Conservation (phyloP, 2,888 invertebrate species). For the Calephelis perditalis region DNA sequence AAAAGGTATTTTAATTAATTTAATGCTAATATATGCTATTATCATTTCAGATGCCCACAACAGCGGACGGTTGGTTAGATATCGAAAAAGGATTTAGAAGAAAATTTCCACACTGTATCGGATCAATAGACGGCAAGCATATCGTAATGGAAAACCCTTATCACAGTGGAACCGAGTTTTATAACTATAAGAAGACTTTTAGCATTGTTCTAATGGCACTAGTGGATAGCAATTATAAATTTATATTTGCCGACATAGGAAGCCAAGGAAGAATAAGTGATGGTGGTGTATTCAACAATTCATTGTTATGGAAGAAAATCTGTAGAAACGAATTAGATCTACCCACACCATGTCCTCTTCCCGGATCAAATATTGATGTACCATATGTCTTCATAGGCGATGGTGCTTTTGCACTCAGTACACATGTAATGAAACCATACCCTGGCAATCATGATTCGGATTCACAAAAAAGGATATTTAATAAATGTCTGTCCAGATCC, state of each 20-base stretch:
- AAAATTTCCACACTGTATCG: slow-evolving; percentile 20
- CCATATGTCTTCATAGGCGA: too few relatives aligned
- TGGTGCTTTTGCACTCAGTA: too few relatives aligned
- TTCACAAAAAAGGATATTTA: too few relatives aligned
- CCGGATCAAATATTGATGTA: slow-evolving; percentile 25
- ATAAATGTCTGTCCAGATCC: slow-evolving; percentile 29
- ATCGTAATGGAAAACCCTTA: slow-evolving; percentile 24
- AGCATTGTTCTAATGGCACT: slow-evolving; percentile 22
- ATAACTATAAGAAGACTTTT: slow-evolving; percentile 30
- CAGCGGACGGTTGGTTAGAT: slow-evolving; percentile 20
- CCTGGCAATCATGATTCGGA: too few relatives aligned
- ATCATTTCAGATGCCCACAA: slow-evolving; percentile 17
- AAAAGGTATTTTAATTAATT: too few relatives aligned
- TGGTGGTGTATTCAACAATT: slow-evolving; percentile 30
- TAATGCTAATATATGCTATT: not conserved
- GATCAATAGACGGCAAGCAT: slow-evolving; percentile 24
- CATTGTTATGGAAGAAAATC: slow-evolving; percentile 29
- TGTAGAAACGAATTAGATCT: slow-evolving; percentile 17
- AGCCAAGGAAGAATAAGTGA: slow-evolving; percentile 26
- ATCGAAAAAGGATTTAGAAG: slow-evolving; percentile 22
- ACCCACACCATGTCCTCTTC: not conserved
- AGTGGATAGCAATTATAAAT: slow-evolving; percentile 29
- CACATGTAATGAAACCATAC: too few relatives aligned
- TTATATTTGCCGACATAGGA: slow-evolving; percentile 18
- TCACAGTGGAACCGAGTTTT: slow-evolving; percentile 28